Conservation (phyloP, 2,113 vertebrate species). For the Trachemys scripta region DNA sequence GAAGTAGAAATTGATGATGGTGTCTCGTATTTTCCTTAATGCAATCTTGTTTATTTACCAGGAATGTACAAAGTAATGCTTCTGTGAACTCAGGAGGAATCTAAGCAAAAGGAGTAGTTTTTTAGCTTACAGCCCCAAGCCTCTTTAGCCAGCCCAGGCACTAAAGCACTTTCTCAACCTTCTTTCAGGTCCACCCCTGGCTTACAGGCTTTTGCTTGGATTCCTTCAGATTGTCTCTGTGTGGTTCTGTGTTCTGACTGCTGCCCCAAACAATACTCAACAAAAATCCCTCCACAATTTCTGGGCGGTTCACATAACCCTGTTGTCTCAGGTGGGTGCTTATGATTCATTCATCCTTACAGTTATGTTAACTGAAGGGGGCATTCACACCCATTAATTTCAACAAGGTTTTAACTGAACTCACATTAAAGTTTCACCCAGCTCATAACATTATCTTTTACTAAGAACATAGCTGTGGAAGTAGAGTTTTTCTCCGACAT, state of each 20-base stretch:
- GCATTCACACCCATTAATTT: not conserved
- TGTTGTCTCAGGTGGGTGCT: not conserved
- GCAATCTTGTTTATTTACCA: not conserved
- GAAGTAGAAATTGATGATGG: not conserved
- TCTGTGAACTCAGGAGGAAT: not conserved
- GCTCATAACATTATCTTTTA: not conserved
- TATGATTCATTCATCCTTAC: not conserved
- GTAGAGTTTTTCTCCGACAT: not conserved
- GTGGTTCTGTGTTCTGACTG: not conserved
- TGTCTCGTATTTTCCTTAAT: not conserved
- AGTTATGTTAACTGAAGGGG: not conserved
- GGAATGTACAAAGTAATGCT: not conserved
- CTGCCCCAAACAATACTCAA: not conserved
- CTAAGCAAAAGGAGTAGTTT: not conserved
- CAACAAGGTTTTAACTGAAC: not conserved
- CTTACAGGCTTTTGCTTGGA: not conserved
- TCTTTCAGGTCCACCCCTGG: not conserved
- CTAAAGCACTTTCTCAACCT: not conserved
- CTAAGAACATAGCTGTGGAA: not conserved
- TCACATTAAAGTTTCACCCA: not conserved
- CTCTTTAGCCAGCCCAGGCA: not conserved
- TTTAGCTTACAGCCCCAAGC: not conserved
- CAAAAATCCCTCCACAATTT: not conserved
- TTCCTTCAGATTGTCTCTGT: not conserved
- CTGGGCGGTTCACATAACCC: not conserved